A percentile compares a stretch with the other conserved stretches of the same genome.
Conservation (phyloP, 1,140 invertebrate species). For the Heliconius hewitsoni region DNA sequence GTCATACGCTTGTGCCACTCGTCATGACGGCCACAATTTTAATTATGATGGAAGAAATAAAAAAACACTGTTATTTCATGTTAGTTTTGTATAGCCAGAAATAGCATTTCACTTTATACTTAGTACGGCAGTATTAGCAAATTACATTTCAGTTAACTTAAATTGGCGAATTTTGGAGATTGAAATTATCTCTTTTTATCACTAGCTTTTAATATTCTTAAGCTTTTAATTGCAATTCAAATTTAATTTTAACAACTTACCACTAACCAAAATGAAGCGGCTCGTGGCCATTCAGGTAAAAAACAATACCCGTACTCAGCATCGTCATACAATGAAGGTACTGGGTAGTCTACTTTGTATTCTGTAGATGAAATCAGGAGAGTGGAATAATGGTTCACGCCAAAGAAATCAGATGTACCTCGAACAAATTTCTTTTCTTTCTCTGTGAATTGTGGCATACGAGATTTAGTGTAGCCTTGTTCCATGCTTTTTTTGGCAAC, state of each 20-base stretch:
- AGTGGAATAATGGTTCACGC: constrained; percentile 84
- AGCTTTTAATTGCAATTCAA: too few species aligned
- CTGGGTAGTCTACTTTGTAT: constrained; percentile 31
- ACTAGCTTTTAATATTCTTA: too few species aligned
- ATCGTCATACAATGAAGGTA: constrained; percentile 50
- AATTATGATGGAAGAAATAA: too few species aligned
- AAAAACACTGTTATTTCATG: too few species aligned
- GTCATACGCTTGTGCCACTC: too few species aligned
- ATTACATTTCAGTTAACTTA: too few species aligned
- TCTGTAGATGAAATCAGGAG: constrained; percentile 44
- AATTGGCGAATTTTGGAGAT: too few species aligned
- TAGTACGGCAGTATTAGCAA: too few species aligned
- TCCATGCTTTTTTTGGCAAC: constrained; percentile 80
- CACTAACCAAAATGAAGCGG: constrained; percentile 46
- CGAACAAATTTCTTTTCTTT: constrained; percentile 80
- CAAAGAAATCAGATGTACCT: constrained; percentile 84
- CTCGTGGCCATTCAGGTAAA: constrained; percentile 45
- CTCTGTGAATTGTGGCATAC: constrained; percentile 78
- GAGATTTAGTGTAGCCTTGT: constrained; percentile 74
- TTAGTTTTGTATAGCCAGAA: too few species aligned
- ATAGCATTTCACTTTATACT: too few species aligned
- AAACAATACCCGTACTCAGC: constrained; percentile 33
- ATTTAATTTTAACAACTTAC: constrained; percentile 35
- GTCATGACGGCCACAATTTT: too few species aligned
- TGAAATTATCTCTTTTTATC: too few species aligned